Conservation (phyloP, 1,140 invertebrate species). For the Metaphire vulgaris region DNA sequence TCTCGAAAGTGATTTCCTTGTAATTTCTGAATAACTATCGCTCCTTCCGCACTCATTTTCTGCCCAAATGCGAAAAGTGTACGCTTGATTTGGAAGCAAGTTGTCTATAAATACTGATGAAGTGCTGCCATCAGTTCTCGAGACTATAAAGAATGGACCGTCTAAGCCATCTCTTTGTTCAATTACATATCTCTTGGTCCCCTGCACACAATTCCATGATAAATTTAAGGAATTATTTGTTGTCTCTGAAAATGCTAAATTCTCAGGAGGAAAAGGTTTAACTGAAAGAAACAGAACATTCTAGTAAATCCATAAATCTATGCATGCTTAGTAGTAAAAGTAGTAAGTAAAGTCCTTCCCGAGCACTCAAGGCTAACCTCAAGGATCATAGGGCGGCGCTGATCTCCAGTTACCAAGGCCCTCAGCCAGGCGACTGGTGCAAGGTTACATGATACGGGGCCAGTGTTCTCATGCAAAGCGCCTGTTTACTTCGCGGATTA, state of each 20-base stretch:
- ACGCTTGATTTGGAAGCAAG: neutral
- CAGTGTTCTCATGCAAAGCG: too few relatives aligned
- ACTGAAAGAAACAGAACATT: conserved; percentile 11
- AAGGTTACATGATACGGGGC: too few relatives aligned
- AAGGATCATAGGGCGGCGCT: too few relatives aligned
- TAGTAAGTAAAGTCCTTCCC: too few relatives aligned
- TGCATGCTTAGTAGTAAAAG: too few relatives aligned
- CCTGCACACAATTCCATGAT: conserved; percentile 3
- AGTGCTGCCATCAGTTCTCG: neutral
- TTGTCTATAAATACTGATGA: neutral
- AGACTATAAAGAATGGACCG: neutral
- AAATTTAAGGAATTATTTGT: conserved; percentile 2
- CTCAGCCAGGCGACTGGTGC: too few relatives aligned
- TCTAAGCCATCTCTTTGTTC: neutral
- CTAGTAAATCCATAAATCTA: too few relatives aligned
- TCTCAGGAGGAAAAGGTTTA: conserved; percentile 13
- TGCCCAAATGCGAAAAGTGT: neutral
- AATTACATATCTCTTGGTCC: neutral
- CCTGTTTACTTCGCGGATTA: too few relatives aligned
- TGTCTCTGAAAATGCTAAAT: neutral
- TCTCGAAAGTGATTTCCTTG: too few relatives aligned
- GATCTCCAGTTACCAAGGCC: too few relatives aligned
- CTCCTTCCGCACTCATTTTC: neutral
- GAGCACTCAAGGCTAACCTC: too few relatives aligned
- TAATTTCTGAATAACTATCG: neutral